Base-by-base conservation (phyloP, 2,797 vertebrate species). In the Peromyscus melanophrys region DNA sequence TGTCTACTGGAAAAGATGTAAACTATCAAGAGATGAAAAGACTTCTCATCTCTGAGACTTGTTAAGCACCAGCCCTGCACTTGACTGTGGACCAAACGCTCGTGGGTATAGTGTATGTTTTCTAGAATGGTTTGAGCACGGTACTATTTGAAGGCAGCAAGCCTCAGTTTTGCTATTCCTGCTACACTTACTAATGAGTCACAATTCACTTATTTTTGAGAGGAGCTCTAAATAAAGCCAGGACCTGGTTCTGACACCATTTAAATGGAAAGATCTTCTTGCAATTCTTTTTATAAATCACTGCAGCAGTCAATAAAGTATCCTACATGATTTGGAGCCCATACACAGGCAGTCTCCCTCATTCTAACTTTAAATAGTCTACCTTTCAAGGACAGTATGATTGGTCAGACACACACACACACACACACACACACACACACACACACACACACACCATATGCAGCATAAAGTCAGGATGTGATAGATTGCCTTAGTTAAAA, bases 181-280 rank as follows among this genome's bases (percentile, higher is more conserved):
- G 92, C 67, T 59, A 40, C 6, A 59, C 63, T 89, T 81, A 92
- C 67, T 83, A 89, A 87, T 89, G 76, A 97, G 83, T 93, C 93
- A 90, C 49, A 49, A 49, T 97, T 89, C 69, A 80, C 86, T 95
- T 93, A 84, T 86, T 96, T 96, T 94, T 89, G 84, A 96, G 87
- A 84, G 46, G 49, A 85, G 73, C 61, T 96, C 49, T 82, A 94
- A 94, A 96, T 83, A 93, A 92, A 96, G 37, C 37, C 8, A 16
- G 29, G 29, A 40, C 92, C 55, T 25, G 37, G 23, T 78, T 96
- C 73, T 25, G 75, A 77, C 10, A 29, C 67, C 25, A 11, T 86
- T 93, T 63, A 71, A 29, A 92, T 69, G 17, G 27, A 78, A 92
- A 92, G 49, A 71, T 67, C 67, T 46, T 55, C 81, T 73, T 69